These are phyloP conservation scores for Plumapathes pennacea DNA, from an alignment of 92 coral and sea anemone species.

Conservation along the genomic window DNA sequence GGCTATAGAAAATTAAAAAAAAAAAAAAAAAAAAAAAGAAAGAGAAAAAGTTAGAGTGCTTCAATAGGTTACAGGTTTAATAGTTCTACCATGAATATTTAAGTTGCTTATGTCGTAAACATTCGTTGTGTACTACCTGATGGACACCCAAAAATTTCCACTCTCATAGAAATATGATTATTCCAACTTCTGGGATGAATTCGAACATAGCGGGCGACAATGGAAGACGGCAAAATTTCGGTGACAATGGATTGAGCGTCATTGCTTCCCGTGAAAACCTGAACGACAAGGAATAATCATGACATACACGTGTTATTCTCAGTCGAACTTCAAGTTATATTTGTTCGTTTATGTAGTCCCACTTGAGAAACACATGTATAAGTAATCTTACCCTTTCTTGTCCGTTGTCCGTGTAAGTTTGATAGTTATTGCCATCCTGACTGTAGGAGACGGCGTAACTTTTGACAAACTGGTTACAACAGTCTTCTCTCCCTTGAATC, in stretches of 20 bases:
- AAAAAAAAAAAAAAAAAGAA: too few species aligned
- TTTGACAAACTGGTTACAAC: background rate
- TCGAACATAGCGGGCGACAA: background rate
- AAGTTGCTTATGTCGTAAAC: too few species aligned
- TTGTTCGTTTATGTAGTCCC: too few species aligned
- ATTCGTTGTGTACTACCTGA: too few species aligned
- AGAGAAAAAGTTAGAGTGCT: too few species aligned
- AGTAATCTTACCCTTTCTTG: background rate
- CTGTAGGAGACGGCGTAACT: slow-evolving; percentile 9
- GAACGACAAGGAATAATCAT: background rate
- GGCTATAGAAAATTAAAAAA: too few species aligned
- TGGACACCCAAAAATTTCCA: slow-evolving; percentile 12
- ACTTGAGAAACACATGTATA: background rate
- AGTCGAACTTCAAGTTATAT: too few species aligned
- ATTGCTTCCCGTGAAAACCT: slow-evolving; percentile 4
- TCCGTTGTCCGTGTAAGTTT: background rate
- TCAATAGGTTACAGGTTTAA: too few species aligned
- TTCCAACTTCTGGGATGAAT: background rate
- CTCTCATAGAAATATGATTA: background rate
- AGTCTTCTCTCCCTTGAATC: slow-evolving; percentile 6
- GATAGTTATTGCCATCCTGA: background rate
- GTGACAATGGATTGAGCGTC: background rate
- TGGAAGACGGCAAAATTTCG: background rate
- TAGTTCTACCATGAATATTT: too few species aligned
- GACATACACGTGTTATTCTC: too few species aligned